Conservation (phyloP, 1,140 invertebrate genomes). For the Cydia strobilella region DNA sequence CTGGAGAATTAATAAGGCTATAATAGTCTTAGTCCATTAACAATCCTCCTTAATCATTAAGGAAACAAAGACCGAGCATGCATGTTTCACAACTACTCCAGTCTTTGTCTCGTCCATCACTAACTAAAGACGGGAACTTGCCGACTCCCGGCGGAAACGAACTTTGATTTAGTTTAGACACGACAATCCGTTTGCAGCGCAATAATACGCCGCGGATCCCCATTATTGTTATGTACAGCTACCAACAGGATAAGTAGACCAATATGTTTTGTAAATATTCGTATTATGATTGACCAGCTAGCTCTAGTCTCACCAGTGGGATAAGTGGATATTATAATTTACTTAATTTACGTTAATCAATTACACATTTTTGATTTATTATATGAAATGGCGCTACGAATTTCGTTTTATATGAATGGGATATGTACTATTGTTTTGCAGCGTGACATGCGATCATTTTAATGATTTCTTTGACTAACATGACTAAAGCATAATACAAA, state of each 20-base stretch:
- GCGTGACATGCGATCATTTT: background rate
- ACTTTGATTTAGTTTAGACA: constrained; percentile 75
- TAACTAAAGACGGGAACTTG: constrained; percentile 49
- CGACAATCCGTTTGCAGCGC: constrained; percentile 65
- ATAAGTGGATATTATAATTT: background rate
- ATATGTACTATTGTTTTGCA: no score
- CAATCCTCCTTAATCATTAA: background rate
- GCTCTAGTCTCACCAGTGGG: background rate
- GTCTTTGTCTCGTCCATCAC: constrained; percentile 26
- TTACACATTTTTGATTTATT: no score
- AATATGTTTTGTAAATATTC: background rate
- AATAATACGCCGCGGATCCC: constrained; percentile 59
- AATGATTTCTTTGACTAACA: no score
- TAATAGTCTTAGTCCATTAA: constrained; percentile 17
- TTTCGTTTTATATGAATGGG: no score
- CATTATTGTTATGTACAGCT: constrained; percentile 51
- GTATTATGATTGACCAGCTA: background rate
- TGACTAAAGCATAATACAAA: no score
- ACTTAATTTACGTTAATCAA: no score
- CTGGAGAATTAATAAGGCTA: background rate
- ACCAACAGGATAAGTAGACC: background rate
- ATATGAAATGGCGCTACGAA: no score
- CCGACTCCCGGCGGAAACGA: constrained; percentile 64
- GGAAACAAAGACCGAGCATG: constrained; percentile 3
- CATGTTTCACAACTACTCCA: constrained; percentile 1